A percentile compares a stretch with the other conserved stretches of the same genome.
These are phyloP conservation scores for Chrosomus eos DNA, from an alignment of 2,797 vertebrate genomes.

Conservation along the genomic window DNA sequence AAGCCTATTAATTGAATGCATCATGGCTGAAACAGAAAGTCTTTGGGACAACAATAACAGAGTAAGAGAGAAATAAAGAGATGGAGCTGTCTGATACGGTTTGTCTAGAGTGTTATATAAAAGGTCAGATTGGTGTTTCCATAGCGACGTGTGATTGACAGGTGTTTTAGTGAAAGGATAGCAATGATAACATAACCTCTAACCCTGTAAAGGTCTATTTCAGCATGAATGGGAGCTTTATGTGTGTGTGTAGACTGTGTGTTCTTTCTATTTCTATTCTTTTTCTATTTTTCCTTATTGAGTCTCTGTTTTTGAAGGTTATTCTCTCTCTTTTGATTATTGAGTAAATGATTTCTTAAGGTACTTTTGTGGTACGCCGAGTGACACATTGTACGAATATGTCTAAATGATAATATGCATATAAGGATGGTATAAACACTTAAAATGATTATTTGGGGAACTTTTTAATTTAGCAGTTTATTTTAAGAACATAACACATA, in stretches of 20 bases:
- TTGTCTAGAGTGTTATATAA: constrained; percentile 40
- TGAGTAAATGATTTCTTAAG: not conserved
- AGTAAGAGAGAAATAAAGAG: not conserved
- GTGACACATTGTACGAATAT: not conserved
- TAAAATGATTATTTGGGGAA: not conserved
- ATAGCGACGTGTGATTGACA: constrained; percentile 42
- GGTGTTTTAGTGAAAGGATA: constrained; percentile 40
- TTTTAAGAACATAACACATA: not conserved
- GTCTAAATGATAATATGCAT: not conserved
- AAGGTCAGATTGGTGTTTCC: constrained; percentile 46
- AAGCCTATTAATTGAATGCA: constrained; percentile 25
- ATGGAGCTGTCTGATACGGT: constrained; percentile 27
- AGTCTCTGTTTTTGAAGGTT: not conserved
- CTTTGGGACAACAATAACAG: constrained; percentile 9
- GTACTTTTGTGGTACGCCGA: not conserved
- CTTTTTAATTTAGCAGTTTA: not conserved
- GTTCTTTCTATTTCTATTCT: too few relatives aligned
- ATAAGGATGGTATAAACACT: not conserved
- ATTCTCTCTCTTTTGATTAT: not conserved
- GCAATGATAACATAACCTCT: constrained; percentile 34
- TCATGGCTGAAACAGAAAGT: constrained; percentile 1
- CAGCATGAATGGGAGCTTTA: not conserved
- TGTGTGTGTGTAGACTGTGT: constrained; percentile 8
- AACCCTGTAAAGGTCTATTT: constrained; percentile 45
- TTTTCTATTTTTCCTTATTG: not conserved